Evolutionary conservation across 2,113 vertebrate species (phyloP).

Genomic region (Macaca mulatta): DNA sequence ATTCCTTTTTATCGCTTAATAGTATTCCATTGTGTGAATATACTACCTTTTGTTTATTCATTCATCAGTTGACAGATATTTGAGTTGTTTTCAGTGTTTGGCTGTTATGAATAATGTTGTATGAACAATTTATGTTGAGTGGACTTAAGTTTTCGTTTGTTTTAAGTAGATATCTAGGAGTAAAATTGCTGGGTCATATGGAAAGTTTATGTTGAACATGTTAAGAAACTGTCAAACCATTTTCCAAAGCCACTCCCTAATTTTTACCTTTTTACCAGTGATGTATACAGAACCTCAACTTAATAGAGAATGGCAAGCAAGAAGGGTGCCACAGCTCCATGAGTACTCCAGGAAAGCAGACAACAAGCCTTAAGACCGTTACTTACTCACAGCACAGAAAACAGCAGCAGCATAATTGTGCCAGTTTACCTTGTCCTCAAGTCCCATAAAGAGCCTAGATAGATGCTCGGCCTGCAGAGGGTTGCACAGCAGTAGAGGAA

Average conservation of each 20-base stretch:
- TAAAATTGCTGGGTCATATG: background rate
- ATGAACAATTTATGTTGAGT: background rate
- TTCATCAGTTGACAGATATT: background rate
- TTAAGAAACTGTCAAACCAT: background rate
- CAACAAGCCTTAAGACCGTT: background rate
- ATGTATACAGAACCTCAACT: background rate
- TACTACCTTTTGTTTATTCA: background rate
- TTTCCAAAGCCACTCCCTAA: background rate
- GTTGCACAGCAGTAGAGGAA: background rate
- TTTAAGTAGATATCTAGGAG: background rate
- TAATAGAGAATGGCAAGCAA: background rate
- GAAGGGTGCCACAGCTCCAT: background rate
- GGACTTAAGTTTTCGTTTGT: background rate
- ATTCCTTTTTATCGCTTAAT: background rate
- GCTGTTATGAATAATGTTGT: background rate
- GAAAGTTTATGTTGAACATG: background rate
- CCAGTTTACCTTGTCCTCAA: background rate
- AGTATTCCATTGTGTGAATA: background rate
- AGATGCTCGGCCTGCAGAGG: too few species aligned
- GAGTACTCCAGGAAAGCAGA: background rate
- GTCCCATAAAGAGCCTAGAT: too few species aligned
- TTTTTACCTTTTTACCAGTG: background rate
- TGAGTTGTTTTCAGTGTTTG: background rate
- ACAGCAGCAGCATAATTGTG: background rate
- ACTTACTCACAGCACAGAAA: background rate